These are phyloP conservation scores for Strix uralensis DNA, from an alignment of 2,113 vertebrate species.

Conservation along the genomic window DNA sequence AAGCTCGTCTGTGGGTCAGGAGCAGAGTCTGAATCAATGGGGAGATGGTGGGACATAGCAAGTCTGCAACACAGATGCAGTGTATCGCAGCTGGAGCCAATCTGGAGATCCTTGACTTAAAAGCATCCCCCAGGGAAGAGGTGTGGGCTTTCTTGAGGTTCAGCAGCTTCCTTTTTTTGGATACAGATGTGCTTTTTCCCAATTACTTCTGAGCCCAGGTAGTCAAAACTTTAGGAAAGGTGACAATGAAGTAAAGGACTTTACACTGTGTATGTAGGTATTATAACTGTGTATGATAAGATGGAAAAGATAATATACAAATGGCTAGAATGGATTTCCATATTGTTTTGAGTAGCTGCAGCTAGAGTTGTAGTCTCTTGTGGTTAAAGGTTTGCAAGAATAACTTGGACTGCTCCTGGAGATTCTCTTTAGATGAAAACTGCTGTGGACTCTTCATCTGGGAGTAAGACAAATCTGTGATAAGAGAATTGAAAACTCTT, in stretches of 20 bases:
- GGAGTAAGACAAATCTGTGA: not conserved
- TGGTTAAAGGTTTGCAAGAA: not conserved
- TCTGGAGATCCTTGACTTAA: not conserved
- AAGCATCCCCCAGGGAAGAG: not conserved
- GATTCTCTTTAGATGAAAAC: not conserved
- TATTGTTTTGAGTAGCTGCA: not conserved
- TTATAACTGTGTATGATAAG: not conserved
- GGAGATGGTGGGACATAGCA: too few species aligned
- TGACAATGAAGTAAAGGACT: not conserved
- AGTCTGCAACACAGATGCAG: not conserved
- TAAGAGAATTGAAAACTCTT: not conserved
- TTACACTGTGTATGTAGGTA: not conserved
- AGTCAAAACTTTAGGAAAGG: not conserved
- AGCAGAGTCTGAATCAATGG: not conserved
- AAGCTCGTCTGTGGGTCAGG: not conserved
- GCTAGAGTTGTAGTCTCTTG: not conserved
- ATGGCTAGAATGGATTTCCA: not conserved
- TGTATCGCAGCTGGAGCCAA: not conserved
- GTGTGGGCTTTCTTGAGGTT: rapidly evolving
- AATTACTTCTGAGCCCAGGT: not conserved
- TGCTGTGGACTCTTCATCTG: not conserved
- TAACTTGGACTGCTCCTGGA: not conserved
- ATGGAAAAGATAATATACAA: not conserved
- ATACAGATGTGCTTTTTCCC: rapidly evolving
- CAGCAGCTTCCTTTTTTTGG: rapidly evolving